Base-by-base conservation (phyloP, 53 echinoderm and acorn worm genomes). In the Actinopyga echinites region DNA sequence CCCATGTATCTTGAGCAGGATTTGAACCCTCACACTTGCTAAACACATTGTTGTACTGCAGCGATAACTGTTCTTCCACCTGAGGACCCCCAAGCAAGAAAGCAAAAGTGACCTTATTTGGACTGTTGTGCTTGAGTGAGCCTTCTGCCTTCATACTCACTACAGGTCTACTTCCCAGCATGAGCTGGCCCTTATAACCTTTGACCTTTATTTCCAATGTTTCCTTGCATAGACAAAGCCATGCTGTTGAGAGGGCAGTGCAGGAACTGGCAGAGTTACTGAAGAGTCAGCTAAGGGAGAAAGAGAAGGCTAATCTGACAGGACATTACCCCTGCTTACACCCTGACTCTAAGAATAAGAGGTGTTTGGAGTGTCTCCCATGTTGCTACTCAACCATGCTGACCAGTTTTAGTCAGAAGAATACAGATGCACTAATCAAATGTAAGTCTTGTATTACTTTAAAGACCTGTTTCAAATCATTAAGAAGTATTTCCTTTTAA, bases 391-490 rank as follows among this genome's bases (percentile, higher is more conserved):
- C 88, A 20, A 92, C 93, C 69, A 97, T 97, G 99, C 88, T 94
- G 26, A 90, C 90, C 1, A 97, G 91, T 79, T 97, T 97, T 90
- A 94, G 91, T 49, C 99, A 97, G 82, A 92, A 90, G 67, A 97
- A 97, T 71, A 97, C 99, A 0, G 99, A 97, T 34, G 94, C 99
- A 17, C 99, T 97, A 54, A 92, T 97, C 88, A 97, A 92, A 66
- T 97, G 99, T 97, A 62, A 97, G 99, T 86, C 17, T 49, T 6
- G 17, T 15, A 40, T 40, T 40, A 3, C 10, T 40, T 5, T 10
- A 40, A 40, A 40, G 17, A 49, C 1, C 15, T 17, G 17, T 49
- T 17, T 40, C 40, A 40, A 40, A 40, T 5, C 7, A 49, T 8
- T 49, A 15, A 15, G 4, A 8, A 49, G 17, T 49, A 49, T 17